A percentile compares a stretch with the other conserved stretches of the same genome.
phyloP scores from a whole-genome alignment of 92 coral and sea anemone species.

The Ricordea florida region DNA sequence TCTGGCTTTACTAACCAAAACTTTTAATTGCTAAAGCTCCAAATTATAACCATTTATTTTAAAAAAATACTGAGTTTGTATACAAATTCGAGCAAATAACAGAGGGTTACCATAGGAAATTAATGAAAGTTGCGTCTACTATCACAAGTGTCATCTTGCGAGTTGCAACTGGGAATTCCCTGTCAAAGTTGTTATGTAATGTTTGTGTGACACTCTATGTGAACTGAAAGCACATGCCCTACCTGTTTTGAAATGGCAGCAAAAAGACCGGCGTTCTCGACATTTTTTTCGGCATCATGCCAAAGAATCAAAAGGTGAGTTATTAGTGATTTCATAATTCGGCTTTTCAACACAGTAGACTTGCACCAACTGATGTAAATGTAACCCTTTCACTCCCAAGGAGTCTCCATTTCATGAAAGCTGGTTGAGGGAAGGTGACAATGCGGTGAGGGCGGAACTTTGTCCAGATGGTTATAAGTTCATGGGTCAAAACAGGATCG shows the following conservation, averaged over 20 bases:
- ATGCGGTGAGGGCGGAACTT: slow-evolving; percentile 26
- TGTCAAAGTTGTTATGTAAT: background rate
- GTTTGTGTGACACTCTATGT: background rate
- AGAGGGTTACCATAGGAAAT: too few relatives aligned
- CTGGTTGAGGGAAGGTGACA: slow-evolving; percentile 31
- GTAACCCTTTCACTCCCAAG: too few relatives aligned
- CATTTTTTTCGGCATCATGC: background rate
- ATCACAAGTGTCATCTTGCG: too few relatives aligned
- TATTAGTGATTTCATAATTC: too few relatives aligned
- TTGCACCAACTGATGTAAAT: background rate
- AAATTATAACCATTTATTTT: too few relatives aligned
- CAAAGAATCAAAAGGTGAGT: background rate
- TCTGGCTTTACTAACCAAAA: too few relatives aligned
- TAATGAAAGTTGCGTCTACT: too few relatives aligned
- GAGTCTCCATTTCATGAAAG: slow-evolving; percentile 12
- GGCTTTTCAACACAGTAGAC: background rate
- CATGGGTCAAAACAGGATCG: slow-evolving; percentile 45
- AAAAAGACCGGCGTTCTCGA: background rate
- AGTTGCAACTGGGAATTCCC: too few relatives aligned
- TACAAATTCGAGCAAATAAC: too few relatives aligned
- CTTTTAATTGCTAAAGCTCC: too few relatives aligned
- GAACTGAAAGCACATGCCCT: background rate
- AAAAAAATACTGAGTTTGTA: too few relatives aligned
- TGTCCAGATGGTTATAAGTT: slow-evolving; percentile 48
- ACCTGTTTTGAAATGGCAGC: background rate